Evolutionary conservation across 2,797 vertebrate species (phyloP).

Genomic region (Gastrophryne carolinensis): DNA sequence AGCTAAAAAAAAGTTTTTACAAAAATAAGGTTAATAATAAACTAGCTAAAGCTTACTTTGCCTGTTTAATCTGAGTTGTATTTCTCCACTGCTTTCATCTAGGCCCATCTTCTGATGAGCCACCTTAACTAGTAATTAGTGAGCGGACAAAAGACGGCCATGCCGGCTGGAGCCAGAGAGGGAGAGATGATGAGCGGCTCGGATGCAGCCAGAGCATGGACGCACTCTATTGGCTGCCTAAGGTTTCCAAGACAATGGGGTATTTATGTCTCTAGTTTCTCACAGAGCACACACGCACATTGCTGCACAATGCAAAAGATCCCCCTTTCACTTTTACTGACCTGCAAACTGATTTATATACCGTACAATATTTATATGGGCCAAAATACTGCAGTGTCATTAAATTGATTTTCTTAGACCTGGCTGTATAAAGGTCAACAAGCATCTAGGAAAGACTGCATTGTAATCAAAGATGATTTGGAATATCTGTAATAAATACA

Average conservation of each 20-base stretch:
- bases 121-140: slow-evolving; percentile 47
- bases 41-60: too few relatives aligned
- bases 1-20: too few relatives aligned
- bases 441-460: too few relatives aligned
- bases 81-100: too few relatives aligned
- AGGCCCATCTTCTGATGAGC: not conserved
- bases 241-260: slow-evolving; percentile 34
- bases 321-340: not conserved
- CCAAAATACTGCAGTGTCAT: not conserved
- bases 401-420: too few relatives aligned
- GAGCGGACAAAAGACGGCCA: slow-evolving; percentile 31
- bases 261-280: slow-evolving; percentile 46
- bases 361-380: not conserved
- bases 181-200: slow-evolving; percentile 39
- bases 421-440: too few relatives aligned
- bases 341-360: not conserved
- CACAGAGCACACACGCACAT: slow-evolving; percentile 20
- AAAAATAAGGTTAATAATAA: too few relatives aligned
- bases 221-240: slow-evolving; percentile 15
- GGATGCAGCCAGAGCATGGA: slow-evolving; percentile 30
- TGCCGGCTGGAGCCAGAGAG: slow-evolving; percentile 1
- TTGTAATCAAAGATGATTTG: too few relatives aligned
- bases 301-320: slow-evolving; percentile 15
- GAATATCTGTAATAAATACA: too few relatives aligned
- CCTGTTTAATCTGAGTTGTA: too few relatives aligned